Percentiles rank a stretch among this genome's conserved stretches.
phyloP scores from a whole-genome alignment of 2,888 invertebrate genomes.

The Mesorhabditis belari region DNA sequence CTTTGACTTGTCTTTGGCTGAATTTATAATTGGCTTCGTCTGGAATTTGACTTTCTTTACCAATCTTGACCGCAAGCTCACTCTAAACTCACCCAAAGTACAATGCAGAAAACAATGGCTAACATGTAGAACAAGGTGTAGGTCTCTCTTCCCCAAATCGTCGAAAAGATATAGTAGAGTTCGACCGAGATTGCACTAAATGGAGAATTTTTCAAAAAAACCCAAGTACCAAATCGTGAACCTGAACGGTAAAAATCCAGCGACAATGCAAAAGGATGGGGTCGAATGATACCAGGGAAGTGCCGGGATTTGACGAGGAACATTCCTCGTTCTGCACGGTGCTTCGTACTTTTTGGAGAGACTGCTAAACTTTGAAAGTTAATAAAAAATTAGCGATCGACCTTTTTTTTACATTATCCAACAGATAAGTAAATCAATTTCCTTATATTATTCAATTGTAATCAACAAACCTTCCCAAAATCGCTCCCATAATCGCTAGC shows the following conservation, averaged over 20 bases:
- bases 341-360: neutral
- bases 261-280: conserved; percentile 57
- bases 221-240: too few relatives aligned
- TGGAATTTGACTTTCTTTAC: too few relatives aligned
- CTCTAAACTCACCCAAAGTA: conserved; percentile 54
- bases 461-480: conserved; percentile 51
- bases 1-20: too few relatives aligned
- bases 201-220: too few relatives aligned
- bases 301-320: conserved; percentile 58
- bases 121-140: conserved; percentile 60
- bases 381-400: neutral
- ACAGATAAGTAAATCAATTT: too few relatives aligned
- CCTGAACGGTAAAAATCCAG: conserved; percentile 60
- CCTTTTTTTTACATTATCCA: neutral
- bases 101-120: conserved; percentile 56
- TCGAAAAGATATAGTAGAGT: conserved; percentile 60
- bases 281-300: conserved; percentile 57
- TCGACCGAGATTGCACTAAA: conserved; percentile 59
- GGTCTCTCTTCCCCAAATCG: conserved; percentile 59
- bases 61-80: too few relatives aligned
- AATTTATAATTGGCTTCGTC: too few relatives aligned
- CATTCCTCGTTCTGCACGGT: conserved; percentile 56
- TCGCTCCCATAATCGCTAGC: conserved; percentile 58
- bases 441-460: neutral
- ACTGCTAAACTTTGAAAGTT: neutral